phyloP scores from a whole-genome alignment of 1,140 invertebrate species.

The Orchestia grillus region DNA sequence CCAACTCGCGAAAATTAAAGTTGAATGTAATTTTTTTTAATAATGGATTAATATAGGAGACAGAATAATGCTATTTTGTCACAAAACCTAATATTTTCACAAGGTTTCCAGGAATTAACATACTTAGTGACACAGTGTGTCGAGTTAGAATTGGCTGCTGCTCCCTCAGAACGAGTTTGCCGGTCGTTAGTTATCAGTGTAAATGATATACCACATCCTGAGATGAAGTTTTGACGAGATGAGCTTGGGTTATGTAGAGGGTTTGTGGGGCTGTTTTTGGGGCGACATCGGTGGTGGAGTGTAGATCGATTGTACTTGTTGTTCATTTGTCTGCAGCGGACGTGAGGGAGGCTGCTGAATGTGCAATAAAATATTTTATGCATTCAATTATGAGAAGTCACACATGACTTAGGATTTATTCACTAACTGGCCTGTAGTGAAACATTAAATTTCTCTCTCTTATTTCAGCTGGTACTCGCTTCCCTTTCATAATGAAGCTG shows the following conservation, averaged over 20 bases:
- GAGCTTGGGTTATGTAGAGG: too few species aligned
- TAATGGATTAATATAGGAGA: too few species aligned
- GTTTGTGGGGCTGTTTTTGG: not conserved
- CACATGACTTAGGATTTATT: conserved; percentile 56
- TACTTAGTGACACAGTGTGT: too few species aligned
- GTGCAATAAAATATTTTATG: not conserved
- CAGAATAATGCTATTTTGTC: too few species aligned
- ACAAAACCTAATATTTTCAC: too few species aligned
- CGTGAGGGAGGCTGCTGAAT: not conserved
- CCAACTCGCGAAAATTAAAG: too few species aligned
- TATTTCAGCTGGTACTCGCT: conserved; percentile 84
- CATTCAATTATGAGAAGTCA: not conserved
- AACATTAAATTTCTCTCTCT: not conserved
- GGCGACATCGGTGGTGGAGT: not conserved
- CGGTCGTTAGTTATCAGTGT: too few species aligned
- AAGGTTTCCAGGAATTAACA: too few species aligned
- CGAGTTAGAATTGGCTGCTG: too few species aligned
- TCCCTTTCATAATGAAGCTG: conserved; percentile 96
- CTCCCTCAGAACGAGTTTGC: too few species aligned
- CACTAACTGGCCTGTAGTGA: conserved; percentile 70
- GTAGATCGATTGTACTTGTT: not conserved
- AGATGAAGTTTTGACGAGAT: not conserved
- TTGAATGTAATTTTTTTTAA: too few species aligned
- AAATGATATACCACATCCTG: too few species aligned
- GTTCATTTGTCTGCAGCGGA: not conserved